Evolutionary conservation across 1,140 invertebrate species (phyloP).

Genomic region (honey bee (Apis mellifera)): Amel_HAv3.1 CM009935.2:303501-304000

Average conservation of each 20-base stretch:
- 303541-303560: no score
- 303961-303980: background rate
- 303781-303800: no score
- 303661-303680: no score
- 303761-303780: background rate
- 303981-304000: slow-evolving; percentile 43
- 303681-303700: no score
- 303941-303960: background rate
- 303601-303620: no score
- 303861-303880: background rate
- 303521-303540: no score
- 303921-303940: slow-evolving; percentile 3
- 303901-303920: background rate
- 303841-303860: background rate
- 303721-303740: background rate
- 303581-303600: no score
- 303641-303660: no score
- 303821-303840: background rate
- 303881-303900: background rate
- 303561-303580: no score
- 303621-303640: no score
- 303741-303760: background rate
- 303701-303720: no score
- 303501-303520: no score
- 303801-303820: background rate